Evolutionary conservation across 1,140 invertebrate species (phyloP), one percentile per base, ranked within the genome.

Genomic region (Drosophila fuyamai): DNA sequence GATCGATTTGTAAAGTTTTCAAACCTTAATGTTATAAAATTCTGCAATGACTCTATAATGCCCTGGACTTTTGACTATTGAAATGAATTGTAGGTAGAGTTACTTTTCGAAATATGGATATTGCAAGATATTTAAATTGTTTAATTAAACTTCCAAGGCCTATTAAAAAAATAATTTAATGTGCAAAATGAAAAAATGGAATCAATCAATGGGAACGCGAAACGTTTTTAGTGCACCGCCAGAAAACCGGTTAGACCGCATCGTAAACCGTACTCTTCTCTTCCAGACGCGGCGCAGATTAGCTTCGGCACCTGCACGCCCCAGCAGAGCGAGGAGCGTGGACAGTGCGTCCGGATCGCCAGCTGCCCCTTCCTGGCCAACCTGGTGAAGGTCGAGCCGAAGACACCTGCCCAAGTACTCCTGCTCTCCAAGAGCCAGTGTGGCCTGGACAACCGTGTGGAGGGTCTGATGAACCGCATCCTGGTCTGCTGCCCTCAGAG

Each of bases 281-380:
- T 35, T 54, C 48, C 51, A 46, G 55, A 54, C 43, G 58, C 81
- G 27, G 84, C 76, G n/a, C 50, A 76, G 23, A 59, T 89, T 16
- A 88, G 60, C 38, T 89, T 81, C 29, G 88, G 88, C 14, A 63
- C 47, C 16, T 94, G 93, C 55, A 76, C 53, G 13, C 92, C 92
- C 7, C 93, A 93, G 14, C 80, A 86, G 50, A 65, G 76, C 35
- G 74, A 72, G 3, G 83, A 82, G 23, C 48, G 36, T 1, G 94
- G 93, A 5, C 65, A 77, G 7, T 94, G 94, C 71, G 75, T 93
- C 5, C 74, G 74, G 14, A 80, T 94, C 5, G 44, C 73, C 12
- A 63, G 83, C 14, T 94, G 94, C 65, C 70, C 84, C 29, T 81
- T 80, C 14, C 82, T 94, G 41, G 14, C 82, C 18, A 72, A 92